These are phyloP conservation scores for Rotaria socialis DNA, from an alignment of 2,888 invertebrate genomes.

Conservation along the genomic window DNA sequence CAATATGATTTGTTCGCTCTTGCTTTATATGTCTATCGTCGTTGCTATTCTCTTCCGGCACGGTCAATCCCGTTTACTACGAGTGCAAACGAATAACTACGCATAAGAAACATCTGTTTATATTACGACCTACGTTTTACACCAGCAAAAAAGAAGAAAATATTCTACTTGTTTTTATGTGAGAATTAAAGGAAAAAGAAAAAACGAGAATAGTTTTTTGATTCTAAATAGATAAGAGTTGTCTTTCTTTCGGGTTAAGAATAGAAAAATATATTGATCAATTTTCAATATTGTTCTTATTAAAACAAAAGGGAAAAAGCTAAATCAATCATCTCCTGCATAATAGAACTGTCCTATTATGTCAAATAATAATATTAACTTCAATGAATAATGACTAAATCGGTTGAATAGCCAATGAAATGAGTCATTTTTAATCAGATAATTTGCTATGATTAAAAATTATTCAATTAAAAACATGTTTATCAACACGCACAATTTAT, in stretches of 20 bases:
- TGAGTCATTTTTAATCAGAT: neutral
- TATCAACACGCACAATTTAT: neutral
- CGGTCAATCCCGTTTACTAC: neutral
- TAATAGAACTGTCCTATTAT: conserved; percentile 8
- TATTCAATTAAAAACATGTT: too few relatives aligned
- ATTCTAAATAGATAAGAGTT: neutral
- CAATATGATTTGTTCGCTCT: conserved; percentile 26
- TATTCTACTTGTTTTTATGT: conserved; percentile 7
- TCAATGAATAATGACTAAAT: neutral
- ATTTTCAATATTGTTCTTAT: neutral
- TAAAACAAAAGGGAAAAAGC: neutral
- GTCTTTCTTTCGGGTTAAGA: neutral
- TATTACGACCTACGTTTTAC: conserved; percentile 16
- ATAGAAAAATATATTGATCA: neutral
- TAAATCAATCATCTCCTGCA: neutral
- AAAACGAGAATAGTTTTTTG: neutral
- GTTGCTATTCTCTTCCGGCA: conserved; percentile 21
- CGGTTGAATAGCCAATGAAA: neutral
- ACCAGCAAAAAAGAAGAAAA: neutral
- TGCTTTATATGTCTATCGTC: conserved; percentile 10
- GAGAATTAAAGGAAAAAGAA: neutral
- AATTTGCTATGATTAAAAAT: too few relatives aligned
- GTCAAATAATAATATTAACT: conserved; percentile 5
- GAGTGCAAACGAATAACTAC: neutral
- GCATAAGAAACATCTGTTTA: conserved; percentile 19